phyloP scores from a whole-genome alignment of 2,888 invertebrate genomes.

The Scotopteryx bipunctaria region DNA sequence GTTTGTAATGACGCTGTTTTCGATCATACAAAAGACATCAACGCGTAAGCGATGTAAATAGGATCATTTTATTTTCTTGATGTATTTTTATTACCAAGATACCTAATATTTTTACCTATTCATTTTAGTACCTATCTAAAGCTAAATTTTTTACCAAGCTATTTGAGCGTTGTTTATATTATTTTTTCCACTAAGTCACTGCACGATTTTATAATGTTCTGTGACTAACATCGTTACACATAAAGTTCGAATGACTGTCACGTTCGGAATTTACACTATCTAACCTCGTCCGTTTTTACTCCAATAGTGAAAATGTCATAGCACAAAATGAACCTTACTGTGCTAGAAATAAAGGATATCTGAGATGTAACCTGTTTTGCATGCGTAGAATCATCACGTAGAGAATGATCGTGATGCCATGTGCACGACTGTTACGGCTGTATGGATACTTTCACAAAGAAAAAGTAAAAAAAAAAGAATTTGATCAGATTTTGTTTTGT shows the following conservation, averaged over 20 bases:
- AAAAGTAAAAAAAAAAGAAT: conserved; percentile 25
- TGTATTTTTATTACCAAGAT: too few relatives aligned
- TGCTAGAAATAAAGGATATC: conserved; percentile 13
- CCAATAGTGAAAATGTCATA: conserved; percentile 1
- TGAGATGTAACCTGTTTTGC: conserved; percentile 22
- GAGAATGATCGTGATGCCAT: conserved; percentile 43
- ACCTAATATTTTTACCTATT: too few relatives aligned
- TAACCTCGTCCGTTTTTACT: conserved; percentile 20
- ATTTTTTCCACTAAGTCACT: background rate
- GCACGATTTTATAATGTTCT: conserved; percentile 11
- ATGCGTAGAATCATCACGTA: conserved; percentile 51
- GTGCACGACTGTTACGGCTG: conserved; percentile 51
- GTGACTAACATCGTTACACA: conserved; percentile 14
- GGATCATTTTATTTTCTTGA: too few relatives aligned
- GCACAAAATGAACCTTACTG: conserved; percentile 11
- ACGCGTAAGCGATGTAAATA: too few relatives aligned
- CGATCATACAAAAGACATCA: conserved; percentile 12
- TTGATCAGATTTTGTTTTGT: conserved; percentile 23
- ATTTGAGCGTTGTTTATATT: too few relatives aligned
- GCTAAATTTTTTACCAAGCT: too few relatives aligned
- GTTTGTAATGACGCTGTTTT: background rate
- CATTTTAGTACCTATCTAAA: too few relatives aligned
- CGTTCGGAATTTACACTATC: conserved; percentile 21
- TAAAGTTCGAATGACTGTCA: conserved; percentile 24
- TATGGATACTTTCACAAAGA: conserved; percentile 54